Conservation (phyloP, 1,140 invertebrate species). For the Pseudomyrmex gracilis region DNA sequence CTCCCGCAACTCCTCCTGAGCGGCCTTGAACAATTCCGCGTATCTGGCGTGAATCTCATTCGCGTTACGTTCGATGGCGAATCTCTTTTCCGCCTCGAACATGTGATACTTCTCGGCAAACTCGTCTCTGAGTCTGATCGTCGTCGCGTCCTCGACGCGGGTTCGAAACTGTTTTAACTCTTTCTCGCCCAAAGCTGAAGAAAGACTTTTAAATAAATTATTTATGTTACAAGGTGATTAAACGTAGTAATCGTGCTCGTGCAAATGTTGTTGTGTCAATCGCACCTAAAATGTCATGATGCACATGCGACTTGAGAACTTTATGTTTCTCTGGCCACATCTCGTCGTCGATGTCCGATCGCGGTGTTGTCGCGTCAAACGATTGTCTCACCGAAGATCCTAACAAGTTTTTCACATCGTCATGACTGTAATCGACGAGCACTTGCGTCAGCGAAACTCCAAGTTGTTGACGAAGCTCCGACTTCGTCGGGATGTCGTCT, state of each 20-base stretch:
- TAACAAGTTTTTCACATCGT: constrained; percentile 65
- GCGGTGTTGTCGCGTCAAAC: constrained; percentile 80
- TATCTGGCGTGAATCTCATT: constrained; percentile 68
- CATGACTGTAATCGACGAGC: constrained; percentile 66
- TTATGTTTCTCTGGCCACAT: constrained; percentile 77
- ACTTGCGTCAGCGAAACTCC: constrained; percentile 65
- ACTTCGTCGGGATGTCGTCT: constrained; percentile 57
- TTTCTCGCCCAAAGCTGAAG: constrained; percentile 67
- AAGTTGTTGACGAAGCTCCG: constrained; percentile 59
- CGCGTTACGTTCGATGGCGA: constrained; percentile 56
- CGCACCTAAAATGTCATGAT: constrained; percentile 82
- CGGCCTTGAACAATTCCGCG: constrained; percentile 67
- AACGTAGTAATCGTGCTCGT: background rate
- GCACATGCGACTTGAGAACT: constrained; percentile 80
- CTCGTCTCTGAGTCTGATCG: constrained; percentile 71
- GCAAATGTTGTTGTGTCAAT: background rate
- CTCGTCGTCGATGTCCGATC: constrained; percentile 78
- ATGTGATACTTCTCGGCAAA: constrained; percentile 74
- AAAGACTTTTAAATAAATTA: too few relatives aligned
- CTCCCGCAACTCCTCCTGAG: constrained; percentile 72
- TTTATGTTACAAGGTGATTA: too few relatives aligned
- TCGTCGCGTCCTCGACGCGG: constrained; percentile 75
- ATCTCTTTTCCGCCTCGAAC: constrained; percentile 74
- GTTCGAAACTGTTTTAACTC: constrained; percentile 73
- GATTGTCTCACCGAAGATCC: constrained; percentile 73